Evolutionary conservation across 2,888 invertebrate genomes (phyloP).

Genomic region (Drosophila longiperda): DNA sequence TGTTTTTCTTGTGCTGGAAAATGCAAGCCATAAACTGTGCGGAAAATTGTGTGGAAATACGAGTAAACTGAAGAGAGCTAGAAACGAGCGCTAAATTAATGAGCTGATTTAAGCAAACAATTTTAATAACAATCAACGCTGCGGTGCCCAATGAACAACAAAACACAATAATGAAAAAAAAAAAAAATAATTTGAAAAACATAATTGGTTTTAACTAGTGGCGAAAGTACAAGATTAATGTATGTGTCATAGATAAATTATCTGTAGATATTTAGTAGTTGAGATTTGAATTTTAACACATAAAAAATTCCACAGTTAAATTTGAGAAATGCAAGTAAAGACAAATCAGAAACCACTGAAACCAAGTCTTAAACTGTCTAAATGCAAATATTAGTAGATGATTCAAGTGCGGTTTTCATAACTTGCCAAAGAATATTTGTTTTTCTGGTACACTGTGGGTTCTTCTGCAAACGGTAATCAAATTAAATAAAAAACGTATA

Average conservation of each 20-base stretch:
- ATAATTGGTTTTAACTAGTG: slow-evolving; percentile 18
- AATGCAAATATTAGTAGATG: background rate
- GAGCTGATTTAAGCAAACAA: slow-evolving; percentile 39
- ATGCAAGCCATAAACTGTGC: slow-evolving; percentile 53
- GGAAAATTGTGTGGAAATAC: slow-evolving; percentile 44
- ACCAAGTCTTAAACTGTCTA: background rate
- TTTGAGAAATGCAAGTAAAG: background rate
- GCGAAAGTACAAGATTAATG: slow-evolving; percentile 33
- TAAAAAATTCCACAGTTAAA: background rate
- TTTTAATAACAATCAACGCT: slow-evolving; percentile 38
- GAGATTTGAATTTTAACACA: background rate
- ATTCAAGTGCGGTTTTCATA: background rate
- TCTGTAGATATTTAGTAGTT: background rate
- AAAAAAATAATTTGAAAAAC: slow-evolving; percentile 30
- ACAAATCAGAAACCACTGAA: background rate
- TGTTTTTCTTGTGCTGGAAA: slow-evolving; percentile 42
- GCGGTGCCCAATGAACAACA: slow-evolving; percentile 16
- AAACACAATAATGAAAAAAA: slow-evolving; percentile 26
- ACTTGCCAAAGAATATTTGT: background rate
- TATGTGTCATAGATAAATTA: background rate
- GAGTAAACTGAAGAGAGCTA: slow-evolving; percentile 28
- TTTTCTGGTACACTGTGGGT: background rate
- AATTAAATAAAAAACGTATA: background rate
- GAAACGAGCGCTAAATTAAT: slow-evolving; percentile 50
- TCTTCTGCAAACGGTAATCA: too few relatives aligned